These are phyloP conservation scores for Drosophila ogumai DNA, from an alignment of 1,140 invertebrate genomes.

Conservation along the genomic window DNA sequence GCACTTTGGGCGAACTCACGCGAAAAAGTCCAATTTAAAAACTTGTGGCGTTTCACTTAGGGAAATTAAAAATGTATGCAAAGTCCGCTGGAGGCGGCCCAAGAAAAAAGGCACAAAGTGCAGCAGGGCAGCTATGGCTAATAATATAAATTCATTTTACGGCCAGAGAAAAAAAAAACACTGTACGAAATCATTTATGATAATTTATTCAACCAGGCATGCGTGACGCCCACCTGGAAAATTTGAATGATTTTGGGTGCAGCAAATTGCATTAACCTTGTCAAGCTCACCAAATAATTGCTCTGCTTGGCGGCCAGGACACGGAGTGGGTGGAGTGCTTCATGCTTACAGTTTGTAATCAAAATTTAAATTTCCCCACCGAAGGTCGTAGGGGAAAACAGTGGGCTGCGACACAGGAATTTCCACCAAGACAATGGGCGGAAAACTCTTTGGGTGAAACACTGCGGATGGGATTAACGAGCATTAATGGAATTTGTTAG, in stretches of 20 bases:
- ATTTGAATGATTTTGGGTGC: slow-evolving; percentile 70
- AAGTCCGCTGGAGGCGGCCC: slow-evolving; percentile 5
- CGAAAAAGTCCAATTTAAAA: slow-evolving; percentile 72
- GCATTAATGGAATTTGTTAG: slow-evolving; percentile 50
- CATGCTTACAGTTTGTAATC: slow-evolving; percentile 36
- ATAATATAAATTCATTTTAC: slow-evolving; percentile 74
- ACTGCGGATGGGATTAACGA: slow-evolving; percentile 38
- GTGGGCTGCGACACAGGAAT: slow-evolving; percentile 24
- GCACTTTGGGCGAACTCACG: slow-evolving; percentile 52
- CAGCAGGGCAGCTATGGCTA: slow-evolving; percentile 32
- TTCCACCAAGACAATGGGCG: slow-evolving; percentile 34
- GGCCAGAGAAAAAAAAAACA: slow-evolving; percentile 39
- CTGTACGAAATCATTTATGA: slow-evolving; percentile 69
- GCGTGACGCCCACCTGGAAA: slow-evolving; percentile 59
- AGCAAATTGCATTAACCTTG: slow-evolving; percentile 77
- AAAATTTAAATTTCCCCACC: slow-evolving; percentile 41
- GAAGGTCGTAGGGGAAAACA: slow-evolving; percentile 30
- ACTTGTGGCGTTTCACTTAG: slow-evolving; percentile 80
- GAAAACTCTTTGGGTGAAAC: slow-evolving; percentile 18
- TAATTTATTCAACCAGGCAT: slow-evolving; percentile 72
- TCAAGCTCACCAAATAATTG: slow-evolving; percentile 67
- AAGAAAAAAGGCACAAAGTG: slow-evolving; percentile 38
- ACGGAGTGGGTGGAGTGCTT: slow-evolving; percentile 26
- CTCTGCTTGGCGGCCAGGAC: slow-evolving; percentile 19
- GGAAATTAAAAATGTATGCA: slow-evolving; percentile 75